phyloP scores from a whole-genome alignment of 2,797 vertebrate species.

The Chrosomus eos region DNA sequence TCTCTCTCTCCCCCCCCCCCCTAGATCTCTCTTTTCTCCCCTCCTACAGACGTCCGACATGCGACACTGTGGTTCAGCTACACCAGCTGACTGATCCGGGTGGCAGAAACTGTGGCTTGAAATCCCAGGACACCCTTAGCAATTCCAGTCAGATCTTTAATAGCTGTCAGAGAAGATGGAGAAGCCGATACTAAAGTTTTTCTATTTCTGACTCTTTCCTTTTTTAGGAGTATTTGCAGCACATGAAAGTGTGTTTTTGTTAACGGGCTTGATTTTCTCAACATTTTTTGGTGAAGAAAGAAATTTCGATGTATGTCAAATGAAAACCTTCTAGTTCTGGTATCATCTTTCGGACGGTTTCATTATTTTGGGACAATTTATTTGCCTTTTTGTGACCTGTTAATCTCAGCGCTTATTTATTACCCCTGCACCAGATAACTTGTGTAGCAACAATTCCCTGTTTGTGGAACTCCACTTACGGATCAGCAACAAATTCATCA shows the following conservation, averaged over 20 bases:
- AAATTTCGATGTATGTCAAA: not conserved
- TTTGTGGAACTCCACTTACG: constrained; percentile 12
- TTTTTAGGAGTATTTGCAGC: not conserved
- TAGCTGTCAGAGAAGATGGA: constrained; percentile 18
- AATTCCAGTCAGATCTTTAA: constrained; percentile 14
- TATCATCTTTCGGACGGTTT: not conserved
- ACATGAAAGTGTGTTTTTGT: not conserved
- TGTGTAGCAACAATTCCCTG: not conserved
- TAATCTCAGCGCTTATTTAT: not conserved
- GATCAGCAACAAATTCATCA: not conserved
- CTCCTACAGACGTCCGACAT: constrained; percentile 43
- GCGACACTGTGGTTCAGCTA: constrained; percentile 40
- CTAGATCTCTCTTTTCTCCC: not conserved
- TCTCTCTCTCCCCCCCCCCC: not conserved
- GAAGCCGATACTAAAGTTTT: not conserved
- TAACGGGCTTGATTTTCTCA: not conserved
- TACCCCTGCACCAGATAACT: not conserved
- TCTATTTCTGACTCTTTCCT: not conserved
- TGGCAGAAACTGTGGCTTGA: constrained; percentile 34
- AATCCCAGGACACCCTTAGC: constrained; percentile 34
- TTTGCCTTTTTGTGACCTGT: not conserved
- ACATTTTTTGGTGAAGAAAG: not conserved
- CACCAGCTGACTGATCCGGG: constrained; percentile 41
- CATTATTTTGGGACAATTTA: not conserved
- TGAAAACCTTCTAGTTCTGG: not conserved